Base-by-base conservation (phyloP, 2,888 invertebrate species). In the Spatulosminthurus flaviceps region DNA sequence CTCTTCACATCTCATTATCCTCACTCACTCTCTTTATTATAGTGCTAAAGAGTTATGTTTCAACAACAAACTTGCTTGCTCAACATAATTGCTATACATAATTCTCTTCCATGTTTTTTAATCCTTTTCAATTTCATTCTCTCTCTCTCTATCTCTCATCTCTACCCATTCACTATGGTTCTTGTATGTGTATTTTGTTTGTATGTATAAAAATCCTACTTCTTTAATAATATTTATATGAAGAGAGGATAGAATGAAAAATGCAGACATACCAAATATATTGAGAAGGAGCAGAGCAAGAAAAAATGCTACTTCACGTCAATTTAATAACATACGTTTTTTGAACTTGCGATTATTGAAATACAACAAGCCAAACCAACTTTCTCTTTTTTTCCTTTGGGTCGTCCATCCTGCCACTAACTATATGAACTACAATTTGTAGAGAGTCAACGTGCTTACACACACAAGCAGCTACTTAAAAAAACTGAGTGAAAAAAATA, bases 321-420 rank as follows among this genome's bases (percentile, higher is more conserved):
- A 22, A 64, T 26, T 64, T 64, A 22, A 22, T 64, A 9, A 60
- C 60, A 60, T 60, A 64, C 64, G 11, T 64, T 24, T 51, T 51
- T 51, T 51, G 1, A 51, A 61, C 73, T 73, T 67, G 41, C 67
- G 28, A 64, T 66, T 73, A 29, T 73, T 78, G 22, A 61, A 29
- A 71, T 51, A 60, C 60, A 75, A 34, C 60, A 75, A 61, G n/a
- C 28, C 61, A 70, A 70, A 67, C 41, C 60, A 66, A 79, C 79
- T 79, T 79, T 79, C 79, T 74, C 79, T 79, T 79, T 78, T 79
- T 13, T 71, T 43, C n/a, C n/a, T 19, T 7, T 24, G 34, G 34
- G 41, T 22, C 66, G 60, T 73, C 28, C 60, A 73, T 69, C 34
- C 28, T 69, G 19, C 69, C 29, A 29, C 69, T n/a, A n/a, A n/a